Percentiles rank a stretch among this genome's conserved stretches.
Evolutionary conservation across 2,797 vertebrate species (phyloP).

Genomic region (Lycodopsis pacificus): DNA sequence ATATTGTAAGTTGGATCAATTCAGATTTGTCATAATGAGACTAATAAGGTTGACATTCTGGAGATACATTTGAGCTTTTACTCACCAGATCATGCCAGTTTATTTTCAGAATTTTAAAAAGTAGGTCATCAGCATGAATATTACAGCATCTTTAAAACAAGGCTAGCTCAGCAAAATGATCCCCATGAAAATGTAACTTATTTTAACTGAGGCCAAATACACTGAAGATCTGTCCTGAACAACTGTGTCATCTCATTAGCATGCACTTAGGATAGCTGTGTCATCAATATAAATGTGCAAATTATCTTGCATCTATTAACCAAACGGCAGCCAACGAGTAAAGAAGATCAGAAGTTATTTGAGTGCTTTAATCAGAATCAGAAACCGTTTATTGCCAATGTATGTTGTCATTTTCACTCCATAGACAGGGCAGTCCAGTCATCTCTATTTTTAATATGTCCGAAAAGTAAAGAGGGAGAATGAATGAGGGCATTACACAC

Average conservation of each 20-base stretch:
- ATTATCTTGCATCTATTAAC: conserved; percentile 9
- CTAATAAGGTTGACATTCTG: neutral
- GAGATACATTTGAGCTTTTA: conserved; percentile 10
- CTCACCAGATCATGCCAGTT: conserved; percentile 6
- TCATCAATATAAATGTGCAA: conserved; percentile 20
- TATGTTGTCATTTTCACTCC: neutral
- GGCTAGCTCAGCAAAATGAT: conserved; percentile 3
- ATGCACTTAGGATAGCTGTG: neutral
- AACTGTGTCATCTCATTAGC: conserved; percentile 1
- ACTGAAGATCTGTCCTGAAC: neutral
- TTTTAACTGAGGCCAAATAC: neutral
- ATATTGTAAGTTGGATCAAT: neutral
- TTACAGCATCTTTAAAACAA: conserved; percentile 18
- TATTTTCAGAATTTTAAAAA: conserved; percentile 16
- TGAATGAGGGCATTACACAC: neutral
- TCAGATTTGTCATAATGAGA: neutral
- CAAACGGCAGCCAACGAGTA: neutral
- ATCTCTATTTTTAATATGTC: neutral
- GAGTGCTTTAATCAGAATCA: neutral
- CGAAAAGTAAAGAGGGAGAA: neutral
- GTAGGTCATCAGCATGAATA: conserved; percentile 32
- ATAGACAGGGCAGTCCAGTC: neutral
- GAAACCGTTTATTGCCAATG: too few species aligned
- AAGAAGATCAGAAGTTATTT: neutral
- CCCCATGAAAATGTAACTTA: neutral